Conservation (phyloP, 2,888 invertebrate genomes). For the Andrena dorsata region DNA sequence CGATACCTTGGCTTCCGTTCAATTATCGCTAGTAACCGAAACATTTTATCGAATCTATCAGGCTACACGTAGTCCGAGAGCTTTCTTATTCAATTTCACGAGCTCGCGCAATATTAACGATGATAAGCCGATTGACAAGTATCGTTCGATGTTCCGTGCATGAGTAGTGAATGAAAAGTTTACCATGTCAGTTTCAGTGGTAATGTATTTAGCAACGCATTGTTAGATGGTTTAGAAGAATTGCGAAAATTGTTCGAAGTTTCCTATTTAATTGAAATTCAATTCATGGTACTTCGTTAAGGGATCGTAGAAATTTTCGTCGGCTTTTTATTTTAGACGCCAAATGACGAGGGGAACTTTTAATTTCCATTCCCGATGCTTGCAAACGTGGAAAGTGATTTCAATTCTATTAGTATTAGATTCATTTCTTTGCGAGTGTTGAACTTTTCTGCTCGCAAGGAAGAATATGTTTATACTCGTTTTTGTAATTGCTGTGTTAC, state of each 20-base stretch:
- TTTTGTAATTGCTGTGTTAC: neutral
- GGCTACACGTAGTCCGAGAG: no score
- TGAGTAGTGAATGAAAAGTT: neutral
- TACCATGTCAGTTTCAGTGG: neutral
- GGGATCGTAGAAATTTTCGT: no score
- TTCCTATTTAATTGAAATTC: no score
- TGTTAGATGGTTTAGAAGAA: no score
- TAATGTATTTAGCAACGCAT: neutral
- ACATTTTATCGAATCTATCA: neutral
- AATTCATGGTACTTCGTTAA: no score
- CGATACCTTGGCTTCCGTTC: neutral
- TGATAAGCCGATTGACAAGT: conserved; percentile 17
- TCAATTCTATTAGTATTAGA: neutral
- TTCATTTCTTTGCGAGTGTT: neutral
- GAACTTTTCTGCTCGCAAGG: neutral
- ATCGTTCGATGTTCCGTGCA: neutral
- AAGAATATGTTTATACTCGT: neutral
- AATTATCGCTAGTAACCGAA: neutral
- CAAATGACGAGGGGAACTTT: neutral
- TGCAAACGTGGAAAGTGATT: neutral
- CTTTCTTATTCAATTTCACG: neutral
- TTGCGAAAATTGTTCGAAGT: no score
- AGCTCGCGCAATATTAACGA: neutral
- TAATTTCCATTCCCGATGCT: neutral
- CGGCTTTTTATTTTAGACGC: no score